Evolutionary conservation across 2,888 invertebrate species (phyloP).

Genomic region (Plebejus argus): DNA sequence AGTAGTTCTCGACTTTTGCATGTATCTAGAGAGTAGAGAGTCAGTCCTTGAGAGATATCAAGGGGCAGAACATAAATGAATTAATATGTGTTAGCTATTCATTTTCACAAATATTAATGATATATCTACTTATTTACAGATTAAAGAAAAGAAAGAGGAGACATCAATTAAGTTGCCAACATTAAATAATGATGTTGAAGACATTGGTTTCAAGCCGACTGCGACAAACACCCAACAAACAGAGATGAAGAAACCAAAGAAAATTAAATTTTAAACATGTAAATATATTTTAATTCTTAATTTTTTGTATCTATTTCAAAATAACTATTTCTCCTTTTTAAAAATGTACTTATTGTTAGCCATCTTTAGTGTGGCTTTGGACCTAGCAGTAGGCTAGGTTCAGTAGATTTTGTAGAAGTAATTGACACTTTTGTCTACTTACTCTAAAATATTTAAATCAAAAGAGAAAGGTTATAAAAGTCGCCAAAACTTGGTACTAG

Average conservation of each 20-base stretch:
- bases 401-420: too few species aligned
- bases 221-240: slow-evolving; percentile 44
- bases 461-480: too few species aligned
- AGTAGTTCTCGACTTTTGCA: too few species aligned
- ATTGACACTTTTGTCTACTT: too few species aligned
- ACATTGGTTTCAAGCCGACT: slow-evolving; percentile 53
- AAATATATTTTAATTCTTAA: slow-evolving; percentile 22
- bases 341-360: background rate
- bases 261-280: slow-evolving; percentile 62
- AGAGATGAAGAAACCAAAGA: slow-evolving; percentile 64
- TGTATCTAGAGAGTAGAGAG: background rate
- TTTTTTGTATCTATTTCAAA: slow-evolving; percentile 33
- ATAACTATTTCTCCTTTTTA: background rate
- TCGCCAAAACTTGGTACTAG: too few species aligned
- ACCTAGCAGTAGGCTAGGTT: too few species aligned
- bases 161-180: slow-evolving; percentile 70
- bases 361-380: too few species aligned
- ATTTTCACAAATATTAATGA: too few species aligned
- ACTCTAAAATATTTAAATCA: too few species aligned
- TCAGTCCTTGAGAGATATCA: too few species aligned
- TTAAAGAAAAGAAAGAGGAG: slow-evolving; percentile 66
- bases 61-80: too few species aligned
- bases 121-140: slow-evolving; percentile 51
- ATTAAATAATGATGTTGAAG: slow-evolving; percentile 69
- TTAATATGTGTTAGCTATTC: too few species aligned